A percentile compares a stretch with the other conserved stretches of the same genome.
Conservation (phyloP, 2,888 invertebrate species). For the Stomorhina lunata region DNA sequence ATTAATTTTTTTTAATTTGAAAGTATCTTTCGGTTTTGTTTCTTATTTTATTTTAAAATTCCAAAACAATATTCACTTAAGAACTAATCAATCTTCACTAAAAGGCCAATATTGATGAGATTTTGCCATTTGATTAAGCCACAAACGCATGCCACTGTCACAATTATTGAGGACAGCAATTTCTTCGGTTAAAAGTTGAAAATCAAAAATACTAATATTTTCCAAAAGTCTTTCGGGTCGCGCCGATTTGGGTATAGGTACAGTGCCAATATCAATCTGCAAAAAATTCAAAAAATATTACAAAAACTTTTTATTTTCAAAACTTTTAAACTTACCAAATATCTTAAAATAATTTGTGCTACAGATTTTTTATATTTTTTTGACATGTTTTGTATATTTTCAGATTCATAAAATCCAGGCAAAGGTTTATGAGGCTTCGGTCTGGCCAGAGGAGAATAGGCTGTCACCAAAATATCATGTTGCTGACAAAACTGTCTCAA, state of each 20-base stretch:
- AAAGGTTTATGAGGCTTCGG: slow-evolving; percentile 79
- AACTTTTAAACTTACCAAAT: slow-evolving; percentile 81
- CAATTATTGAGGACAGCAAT: slow-evolving; percentile 80
- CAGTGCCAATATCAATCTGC: slow-evolving; percentile 81
- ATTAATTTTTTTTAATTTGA: no score
- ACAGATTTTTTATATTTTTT: slow-evolving; percentile 83
- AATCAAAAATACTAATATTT: slow-evolving; percentile 83
- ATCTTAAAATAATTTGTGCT: slow-evolving; percentile 84
- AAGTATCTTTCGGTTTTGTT: no score
- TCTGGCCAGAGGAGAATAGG: slow-evolving; percentile 87
- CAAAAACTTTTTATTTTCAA: neutral
- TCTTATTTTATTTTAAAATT: no score
- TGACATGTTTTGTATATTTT: slow-evolving; percentile 81
- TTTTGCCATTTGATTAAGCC: slow-evolving; percentile 70
- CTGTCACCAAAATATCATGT: slow-evolving; percentile 84
- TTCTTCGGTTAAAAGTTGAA: slow-evolving; percentile 81
- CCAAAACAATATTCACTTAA: neutral
- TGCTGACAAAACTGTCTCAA: slow-evolving; percentile 85
- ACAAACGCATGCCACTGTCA: slow-evolving; percentile 75
- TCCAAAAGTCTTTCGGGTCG: slow-evolving; percentile 79
- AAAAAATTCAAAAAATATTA: slow-evolving; percentile 68
- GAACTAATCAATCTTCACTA: slow-evolving; percentile 67
- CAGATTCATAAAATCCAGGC: slow-evolving; percentile 80
- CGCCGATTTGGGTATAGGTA: slow-evolving; percentile 82
- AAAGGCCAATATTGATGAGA: slow-evolving; percentile 75